These are phyloP conservation scores for Physeter macrocephalus DNA, from an alignment of 2,113 vertebrate genomes.

Conservation along the genomic window DNA sequence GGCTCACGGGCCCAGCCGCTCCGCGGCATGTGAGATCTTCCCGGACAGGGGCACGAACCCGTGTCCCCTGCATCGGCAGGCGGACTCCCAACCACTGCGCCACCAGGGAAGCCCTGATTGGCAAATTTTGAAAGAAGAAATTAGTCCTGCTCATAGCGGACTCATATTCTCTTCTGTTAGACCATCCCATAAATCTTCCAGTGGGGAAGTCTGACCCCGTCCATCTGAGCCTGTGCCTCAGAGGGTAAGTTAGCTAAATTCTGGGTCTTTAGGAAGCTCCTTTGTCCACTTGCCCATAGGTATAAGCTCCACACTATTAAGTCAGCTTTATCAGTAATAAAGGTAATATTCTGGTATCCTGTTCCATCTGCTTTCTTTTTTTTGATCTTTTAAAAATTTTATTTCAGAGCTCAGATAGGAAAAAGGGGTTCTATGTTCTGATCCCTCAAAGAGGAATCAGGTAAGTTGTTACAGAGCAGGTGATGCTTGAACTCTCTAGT, in stretches of 20 bases:
- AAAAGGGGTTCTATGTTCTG: not conserved
- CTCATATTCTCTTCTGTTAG: not conserved
- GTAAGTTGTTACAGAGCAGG: not conserved
- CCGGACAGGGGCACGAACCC: no score
- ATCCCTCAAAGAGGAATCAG: not conserved
- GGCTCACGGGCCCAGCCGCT: no score
- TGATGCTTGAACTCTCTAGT: not conserved
- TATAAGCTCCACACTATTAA: not conserved
- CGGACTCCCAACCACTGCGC: no score
- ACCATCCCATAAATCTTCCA: not conserved
- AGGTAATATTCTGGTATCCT: not conserved
- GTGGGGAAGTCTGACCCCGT: accelerated
- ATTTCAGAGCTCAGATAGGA: not conserved
- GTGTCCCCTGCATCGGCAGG: no score
- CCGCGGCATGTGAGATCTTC: no score
- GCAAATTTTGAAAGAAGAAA: not conserved
- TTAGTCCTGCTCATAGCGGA: not conserved
- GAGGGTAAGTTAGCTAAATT: not conserved
- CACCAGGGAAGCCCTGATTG: no score
- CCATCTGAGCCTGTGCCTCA: not conserved
- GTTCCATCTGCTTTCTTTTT: not conserved
- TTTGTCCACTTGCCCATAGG: not conserved
- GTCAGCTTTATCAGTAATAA: not conserved
- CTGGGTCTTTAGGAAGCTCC: not conserved
- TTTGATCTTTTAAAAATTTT: not conserved